phyloP scores from a whole-genome alignment of 2,797 vertebrate genomes.

The Trachops cirrhosus region DNA sequence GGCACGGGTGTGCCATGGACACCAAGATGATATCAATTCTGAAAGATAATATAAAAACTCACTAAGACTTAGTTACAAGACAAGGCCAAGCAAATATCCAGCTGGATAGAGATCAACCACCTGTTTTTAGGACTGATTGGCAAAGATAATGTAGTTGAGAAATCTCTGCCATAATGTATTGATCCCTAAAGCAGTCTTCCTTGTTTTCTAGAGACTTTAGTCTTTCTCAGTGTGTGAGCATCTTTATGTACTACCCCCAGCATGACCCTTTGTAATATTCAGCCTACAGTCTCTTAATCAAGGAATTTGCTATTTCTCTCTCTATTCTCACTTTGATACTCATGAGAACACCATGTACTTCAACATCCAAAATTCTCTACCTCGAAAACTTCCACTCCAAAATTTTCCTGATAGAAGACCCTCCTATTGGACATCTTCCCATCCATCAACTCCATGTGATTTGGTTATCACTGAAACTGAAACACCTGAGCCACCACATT shows the following conservation, averaged over 20 bases:
- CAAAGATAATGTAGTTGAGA: conserved; percentile 1
- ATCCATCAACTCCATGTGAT: neutral
- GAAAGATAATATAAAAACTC: neutral
- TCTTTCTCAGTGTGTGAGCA: neutral
- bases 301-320: neutral
- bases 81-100: conserved; percentile 11
- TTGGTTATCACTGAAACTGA: neutral
- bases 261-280: neutral
- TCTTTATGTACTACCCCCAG: neutral
- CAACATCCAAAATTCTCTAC: neutral
- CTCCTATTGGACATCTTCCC: neutral
- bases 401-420: neutral
- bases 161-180: neutral
- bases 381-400: neutral
- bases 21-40: neutral
- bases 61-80: neutral
- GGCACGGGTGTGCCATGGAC: neutral
- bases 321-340: neutral
- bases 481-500: neutral
- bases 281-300: neutral
- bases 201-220: neutral
- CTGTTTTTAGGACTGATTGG: neutral
- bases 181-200: neutral
- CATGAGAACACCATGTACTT: neutral
- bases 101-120: neutral